These are phyloP conservation scores for Euura saliciscinereae DNA, from an alignment of 1,140 invertebrate genomes.

Conservation along the genomic window DNA sequence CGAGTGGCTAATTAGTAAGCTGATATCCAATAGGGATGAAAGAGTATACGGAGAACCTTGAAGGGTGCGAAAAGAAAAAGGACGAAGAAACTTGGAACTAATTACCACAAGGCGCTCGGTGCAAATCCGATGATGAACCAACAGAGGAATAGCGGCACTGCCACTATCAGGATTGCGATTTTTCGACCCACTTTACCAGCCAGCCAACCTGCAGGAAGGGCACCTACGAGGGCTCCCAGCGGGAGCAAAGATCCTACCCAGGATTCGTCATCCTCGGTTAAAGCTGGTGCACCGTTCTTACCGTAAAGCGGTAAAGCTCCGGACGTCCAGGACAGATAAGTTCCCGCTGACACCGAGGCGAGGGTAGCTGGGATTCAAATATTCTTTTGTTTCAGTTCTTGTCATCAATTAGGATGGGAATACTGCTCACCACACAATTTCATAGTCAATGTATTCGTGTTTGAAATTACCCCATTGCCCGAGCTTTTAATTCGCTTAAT, in stretches of 20 bases:
- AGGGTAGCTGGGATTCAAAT: conserved; percentile 58
- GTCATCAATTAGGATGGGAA: neutral
- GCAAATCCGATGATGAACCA: conserved; percentile 66
- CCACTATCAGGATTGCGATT: conserved; percentile 63
- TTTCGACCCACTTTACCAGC: conserved; percentile 72
- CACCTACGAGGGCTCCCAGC: conserved; percentile 63
- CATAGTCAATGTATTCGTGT: too few relatives aligned
- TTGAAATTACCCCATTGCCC: too few relatives aligned
- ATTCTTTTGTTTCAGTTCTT: neutral
- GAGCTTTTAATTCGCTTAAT: too few relatives aligned
- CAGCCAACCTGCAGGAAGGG: conserved; percentile 63
- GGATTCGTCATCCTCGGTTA: conserved; percentile 50
- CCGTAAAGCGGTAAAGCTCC: conserved; percentile 57
- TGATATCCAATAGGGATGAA: neutral
- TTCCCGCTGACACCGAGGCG: conserved; percentile 62
- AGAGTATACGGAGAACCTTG: neutral
- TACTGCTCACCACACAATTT: too few relatives aligned
- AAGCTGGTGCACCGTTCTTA: conserved; percentile 17
- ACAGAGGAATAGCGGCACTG: conserved; percentile 65
- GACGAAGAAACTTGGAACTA: neutral
- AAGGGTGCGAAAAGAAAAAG: neutral
- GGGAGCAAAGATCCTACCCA: conserved; percentile 64
- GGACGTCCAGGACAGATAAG: conserved; percentile 64
- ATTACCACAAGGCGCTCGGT: conserved; percentile 24
- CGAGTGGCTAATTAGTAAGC: too few relatives aligned